Evolutionary conservation across 2,888 invertebrate species (phyloP).

Genomic region (Saturnia japonica): DNA sequence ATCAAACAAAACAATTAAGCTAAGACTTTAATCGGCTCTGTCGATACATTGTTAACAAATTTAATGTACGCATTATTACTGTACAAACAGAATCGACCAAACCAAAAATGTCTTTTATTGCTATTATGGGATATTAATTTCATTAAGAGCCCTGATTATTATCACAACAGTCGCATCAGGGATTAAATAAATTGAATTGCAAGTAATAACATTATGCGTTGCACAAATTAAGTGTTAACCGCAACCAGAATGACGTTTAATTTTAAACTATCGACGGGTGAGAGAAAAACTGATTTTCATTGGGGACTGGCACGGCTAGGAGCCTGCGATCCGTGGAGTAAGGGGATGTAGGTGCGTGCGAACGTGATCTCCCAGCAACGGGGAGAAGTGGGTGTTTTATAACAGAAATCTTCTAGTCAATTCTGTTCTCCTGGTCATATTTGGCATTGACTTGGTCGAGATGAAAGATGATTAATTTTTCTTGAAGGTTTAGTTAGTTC

Average conservation of each 20-base stretch:
- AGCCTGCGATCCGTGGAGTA: constrained; percentile 41
- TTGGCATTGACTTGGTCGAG: constrained; percentile 79
- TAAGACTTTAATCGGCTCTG: constrained; percentile 5
- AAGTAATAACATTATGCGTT: constrained; percentile 73
- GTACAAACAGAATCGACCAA: constrained; percentile 38
- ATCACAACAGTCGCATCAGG: constrained; percentile 69
- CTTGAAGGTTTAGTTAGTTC: too few relatives aligned
- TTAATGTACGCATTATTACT: constrained; percentile 35
- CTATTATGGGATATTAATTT: constrained; percentile 68
- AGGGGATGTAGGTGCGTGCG: constrained; percentile 49
- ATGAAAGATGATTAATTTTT: constrained; percentile 45
- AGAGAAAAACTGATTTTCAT: constrained; percentile 75
- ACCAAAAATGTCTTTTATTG: constrained; percentile 48
- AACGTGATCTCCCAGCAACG: constrained; percentile 34
- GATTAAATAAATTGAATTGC: constrained; percentile 76
- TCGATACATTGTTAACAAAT: constrained; percentile 21
- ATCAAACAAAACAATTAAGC: constrained; percentile 16
- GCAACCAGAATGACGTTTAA: constrained; percentile 77
- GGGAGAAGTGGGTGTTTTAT: constrained; percentile 40
- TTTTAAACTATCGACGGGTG: constrained; percentile 74
- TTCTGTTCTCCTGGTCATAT: constrained; percentile 71
- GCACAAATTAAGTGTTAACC: constrained; percentile 77
- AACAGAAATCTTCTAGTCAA: constrained; percentile 48
- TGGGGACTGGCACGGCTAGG: constrained; percentile 44
- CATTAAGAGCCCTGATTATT: constrained; percentile 71